Evolutionary conservation across 2,113 vertebrate genomes (phyloP).

Genomic region (Tonatia bakeri): DNA sequence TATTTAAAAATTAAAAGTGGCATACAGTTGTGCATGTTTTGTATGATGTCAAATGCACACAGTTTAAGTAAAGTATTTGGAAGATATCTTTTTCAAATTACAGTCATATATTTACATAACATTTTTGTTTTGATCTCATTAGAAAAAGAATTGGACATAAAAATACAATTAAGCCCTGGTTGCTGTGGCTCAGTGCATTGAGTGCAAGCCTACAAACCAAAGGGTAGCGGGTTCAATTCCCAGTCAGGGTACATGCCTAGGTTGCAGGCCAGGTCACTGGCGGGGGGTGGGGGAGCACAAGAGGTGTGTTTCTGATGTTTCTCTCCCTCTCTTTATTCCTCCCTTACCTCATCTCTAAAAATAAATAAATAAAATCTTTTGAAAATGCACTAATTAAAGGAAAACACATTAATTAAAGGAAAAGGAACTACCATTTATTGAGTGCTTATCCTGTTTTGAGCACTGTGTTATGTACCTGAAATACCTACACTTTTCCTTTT

Average conservation of each 20-base stretch:
- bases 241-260: too few relatives aligned
- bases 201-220: too few relatives aligned
- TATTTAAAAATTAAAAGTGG: slow-evolving; percentile 23
- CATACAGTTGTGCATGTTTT: neutral
- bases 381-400: neutral
- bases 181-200: too few relatives aligned
- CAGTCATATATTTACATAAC: neutral
- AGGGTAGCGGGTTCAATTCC: too few relatives aligned
- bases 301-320: too few relatives aligned
- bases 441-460: neutral
- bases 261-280: too few relatives aligned
- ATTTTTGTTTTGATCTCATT: neutral
- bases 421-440: neutral
- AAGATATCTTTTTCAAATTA: neutral
- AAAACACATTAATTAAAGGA: neutral
- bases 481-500: neutral
- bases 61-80: neutral
- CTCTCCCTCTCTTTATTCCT: too few relatives aligned
- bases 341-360: too few relatives aligned
- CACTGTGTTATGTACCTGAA: neutral
- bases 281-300: too few relatives aligned
- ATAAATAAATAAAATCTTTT: neutral
- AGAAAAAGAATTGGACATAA: neutral
- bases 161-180: neutral
- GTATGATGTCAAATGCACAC: neutral